phyloP scores from a whole-genome alignment of 2,888 invertebrate species.

The Azorinus chamasolen region DNA sequence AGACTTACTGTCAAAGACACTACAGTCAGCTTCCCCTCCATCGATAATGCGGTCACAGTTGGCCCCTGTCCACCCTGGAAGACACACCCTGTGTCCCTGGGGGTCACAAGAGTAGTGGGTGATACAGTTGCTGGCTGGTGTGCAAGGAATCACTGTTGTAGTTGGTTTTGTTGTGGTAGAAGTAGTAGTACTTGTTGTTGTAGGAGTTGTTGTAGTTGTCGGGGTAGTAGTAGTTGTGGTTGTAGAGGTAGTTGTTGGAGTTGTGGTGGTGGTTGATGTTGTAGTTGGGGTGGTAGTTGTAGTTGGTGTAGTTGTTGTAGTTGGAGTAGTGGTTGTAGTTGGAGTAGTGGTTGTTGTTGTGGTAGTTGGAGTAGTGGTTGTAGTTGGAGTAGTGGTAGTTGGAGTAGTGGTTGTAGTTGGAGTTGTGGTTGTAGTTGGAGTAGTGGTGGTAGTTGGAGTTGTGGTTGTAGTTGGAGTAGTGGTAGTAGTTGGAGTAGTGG shows the following conservation, averaged over 20 bases:
- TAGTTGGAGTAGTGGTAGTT: constrained; percentile 17
- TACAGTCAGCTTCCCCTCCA: constrained; percentile 27
- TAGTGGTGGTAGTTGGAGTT: constrained; percentile 4
- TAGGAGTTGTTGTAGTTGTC: not conserved
- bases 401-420: not conserved
- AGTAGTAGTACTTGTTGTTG: constrained; percentile 5
- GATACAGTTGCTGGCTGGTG: constrained; percentile 17
- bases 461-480: constrained; percentile 5
- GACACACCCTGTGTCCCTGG: constrained; percentile 13
- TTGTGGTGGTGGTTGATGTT: constrained; percentile 4
- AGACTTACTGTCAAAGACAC: constrained; percentile 20
- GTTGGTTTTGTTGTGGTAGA: constrained; percentile 19
- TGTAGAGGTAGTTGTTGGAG: not conserved
- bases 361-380: constrained; percentile 6
- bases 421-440: not conserved
- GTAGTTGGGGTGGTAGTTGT: constrained; percentile 3
- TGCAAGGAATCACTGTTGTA: constrained; percentile 25
- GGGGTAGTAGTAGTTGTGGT: constrained; percentile 1
- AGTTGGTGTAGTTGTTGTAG: constrained; percentile 1
- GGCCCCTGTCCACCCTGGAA: constrained; percentile 19
- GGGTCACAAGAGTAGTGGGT: constrained; percentile 26
- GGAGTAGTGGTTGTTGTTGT: not conserved
- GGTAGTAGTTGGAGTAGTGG: constrained; percentile 1
- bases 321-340: not conserved
- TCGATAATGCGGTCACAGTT: constrained; percentile 15